phyloP scores from a whole-genome alignment of 1,140 invertebrate genomes.

The Bombus waltoni region DNA sequence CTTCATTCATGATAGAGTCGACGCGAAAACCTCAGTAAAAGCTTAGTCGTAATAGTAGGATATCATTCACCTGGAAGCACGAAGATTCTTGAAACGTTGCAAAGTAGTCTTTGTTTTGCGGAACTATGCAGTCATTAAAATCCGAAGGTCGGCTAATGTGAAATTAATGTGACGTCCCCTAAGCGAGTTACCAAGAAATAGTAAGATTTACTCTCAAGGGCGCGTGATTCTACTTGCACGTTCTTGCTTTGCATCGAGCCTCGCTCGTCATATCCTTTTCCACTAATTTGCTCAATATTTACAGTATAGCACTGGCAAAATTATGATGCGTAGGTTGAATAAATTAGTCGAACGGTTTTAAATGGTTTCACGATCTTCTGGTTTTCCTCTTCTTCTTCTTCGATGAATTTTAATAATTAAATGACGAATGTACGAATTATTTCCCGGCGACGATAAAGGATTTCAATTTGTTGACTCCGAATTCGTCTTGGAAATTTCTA shows the following conservation, averaged over 20 bases:
- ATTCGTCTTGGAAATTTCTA: not conserved
- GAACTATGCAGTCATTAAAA: constrained; percentile 9
- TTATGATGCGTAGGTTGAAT: not conserved
- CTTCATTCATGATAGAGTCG: not conserved
- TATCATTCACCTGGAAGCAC: not conserved
- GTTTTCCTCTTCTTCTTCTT: too few species aligned
- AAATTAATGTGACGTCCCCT: constrained; percentile 25
- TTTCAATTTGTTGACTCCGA: constrained; percentile 24
- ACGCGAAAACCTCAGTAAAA: too few species aligned
- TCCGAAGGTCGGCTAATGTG: not conserved
- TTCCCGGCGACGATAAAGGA: not conserved
- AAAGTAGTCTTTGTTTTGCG: not conserved
- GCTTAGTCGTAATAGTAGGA: not conserved
- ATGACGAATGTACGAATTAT: too few species aligned
- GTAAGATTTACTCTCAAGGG: constrained; percentile 5
- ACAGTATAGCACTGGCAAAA: too few species aligned
- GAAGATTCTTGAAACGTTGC: not conserved
- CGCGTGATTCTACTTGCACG: not conserved
- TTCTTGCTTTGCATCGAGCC: not conserved
- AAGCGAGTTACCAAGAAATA: not conserved
- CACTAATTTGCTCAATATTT: not conserved
- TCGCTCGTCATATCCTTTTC: not conserved
- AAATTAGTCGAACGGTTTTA: not conserved
- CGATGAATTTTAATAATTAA: too few species aligned
- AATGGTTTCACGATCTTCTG: too few species aligned